Evolutionary conservation across 2,888 invertebrate genomes (phyloP).

Genomic region (Drosophila pseudotakahashii): DNA sequence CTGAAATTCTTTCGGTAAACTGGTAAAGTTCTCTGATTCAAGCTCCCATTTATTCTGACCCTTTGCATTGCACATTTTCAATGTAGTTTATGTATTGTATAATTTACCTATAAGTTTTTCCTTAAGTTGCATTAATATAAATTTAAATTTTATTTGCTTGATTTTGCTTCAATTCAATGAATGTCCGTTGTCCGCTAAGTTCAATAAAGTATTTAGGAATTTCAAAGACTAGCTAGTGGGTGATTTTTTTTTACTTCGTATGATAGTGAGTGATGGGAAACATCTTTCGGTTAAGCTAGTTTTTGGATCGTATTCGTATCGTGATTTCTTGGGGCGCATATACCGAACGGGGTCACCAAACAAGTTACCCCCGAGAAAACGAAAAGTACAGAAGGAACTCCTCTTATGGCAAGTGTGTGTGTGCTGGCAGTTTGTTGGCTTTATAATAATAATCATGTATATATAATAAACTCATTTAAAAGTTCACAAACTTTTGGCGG

Average conservation of each 20-base stretch:
- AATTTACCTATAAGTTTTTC: slow-evolving; percentile 60
- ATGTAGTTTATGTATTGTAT: slow-evolving; percentile 55
- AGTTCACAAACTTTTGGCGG: neutral
- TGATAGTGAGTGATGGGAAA: neutral
- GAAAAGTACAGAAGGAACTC: slow-evolving; percentile 4
- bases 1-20: slow-evolving; percentile 14
- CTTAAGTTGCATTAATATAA: slow-evolving; percentile 28
- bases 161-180: slow-evolving; percentile 64
- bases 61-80: slow-evolving; percentile 14
- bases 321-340: slow-evolving; percentile 6
- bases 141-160: slow-evolving; percentile 23
- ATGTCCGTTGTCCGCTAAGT: slow-evolving; percentile 76
- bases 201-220: slow-evolving; percentile 54
- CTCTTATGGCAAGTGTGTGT: slow-evolving; percentile 24
- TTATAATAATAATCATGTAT: slow-evolving; percentile 3
- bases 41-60: slow-evolving; percentile 12
- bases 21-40: slow-evolving; percentile 10
- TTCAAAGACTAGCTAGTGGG: slow-evolving; percentile 39
- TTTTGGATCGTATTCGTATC: slow-evolving; percentile 11
- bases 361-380: neutral
- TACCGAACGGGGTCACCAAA: slow-evolving; percentile 5
- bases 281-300: neutral
- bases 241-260: neutral
- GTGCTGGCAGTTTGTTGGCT: slow-evolving; percentile 51
- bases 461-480: neutral